Conservation (phyloP, 2,888 invertebrate species). For the Catocala nupta region DNA sequence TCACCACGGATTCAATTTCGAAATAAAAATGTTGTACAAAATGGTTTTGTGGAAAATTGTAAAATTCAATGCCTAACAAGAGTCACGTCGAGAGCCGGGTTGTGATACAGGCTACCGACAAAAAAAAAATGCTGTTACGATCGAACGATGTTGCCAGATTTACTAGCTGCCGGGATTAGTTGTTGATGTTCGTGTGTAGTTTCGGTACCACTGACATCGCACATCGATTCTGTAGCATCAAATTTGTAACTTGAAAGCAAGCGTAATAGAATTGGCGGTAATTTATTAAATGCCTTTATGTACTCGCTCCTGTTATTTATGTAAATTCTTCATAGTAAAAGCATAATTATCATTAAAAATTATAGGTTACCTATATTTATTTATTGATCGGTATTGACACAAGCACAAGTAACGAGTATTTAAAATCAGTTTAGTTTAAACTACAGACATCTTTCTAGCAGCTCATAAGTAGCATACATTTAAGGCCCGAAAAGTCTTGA, state of each 20-base stretch:
- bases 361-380: too few species aligned
- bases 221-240: neutral
- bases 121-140: conserved; percentile 38
- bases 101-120: conserved; percentile 32
- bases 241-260: too few species aligned
- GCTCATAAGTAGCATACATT: too few species aligned
- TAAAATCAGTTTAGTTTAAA: too few species aligned
- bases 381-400: too few species aligned
- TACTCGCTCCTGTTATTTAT: too few species aligned
- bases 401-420: too few species aligned
- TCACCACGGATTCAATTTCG: conserved; percentile 52
- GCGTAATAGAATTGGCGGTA: too few species aligned
- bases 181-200: conserved; percentile 20
- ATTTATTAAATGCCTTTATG: too few species aligned
- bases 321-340: too few species aligned
- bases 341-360: too few species aligned
- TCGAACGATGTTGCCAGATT: conserved; percentile 39
- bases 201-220: conserved; percentile 19
- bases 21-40: conserved; percentile 46
- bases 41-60: conserved; percentile 48
- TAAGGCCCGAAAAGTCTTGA: neutral
- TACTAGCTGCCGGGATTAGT: conserved; percentile 36
- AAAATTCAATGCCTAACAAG: conserved; percentile 40
- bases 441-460: too few species aligned
- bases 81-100: conserved; percentile 28